Evolutionary conservation across 2,888 invertebrate genomes (phyloP), one percentile per base, ranked within the genome.

Genomic region (Digitonthophagus gazella): DNA sequence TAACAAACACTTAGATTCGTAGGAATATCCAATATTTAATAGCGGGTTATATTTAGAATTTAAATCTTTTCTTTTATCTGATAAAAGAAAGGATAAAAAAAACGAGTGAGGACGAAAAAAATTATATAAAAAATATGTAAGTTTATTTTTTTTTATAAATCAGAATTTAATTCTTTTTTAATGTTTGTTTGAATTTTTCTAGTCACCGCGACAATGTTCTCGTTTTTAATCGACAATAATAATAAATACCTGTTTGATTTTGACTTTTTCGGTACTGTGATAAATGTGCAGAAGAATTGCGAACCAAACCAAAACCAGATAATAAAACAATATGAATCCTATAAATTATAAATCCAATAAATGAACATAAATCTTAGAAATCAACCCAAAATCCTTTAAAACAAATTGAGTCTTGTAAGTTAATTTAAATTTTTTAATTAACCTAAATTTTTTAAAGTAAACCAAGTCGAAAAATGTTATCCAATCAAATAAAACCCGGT

Each of bases 231-330:
- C 75, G 77, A 78, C 77, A 78, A 78, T 78, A 78, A 78, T 61
- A 61, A 16, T 19, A 16, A 61, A 54, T 54, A 54, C 68, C 71
- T 68, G 71, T 71, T 71, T 75, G 71, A 73, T 74, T 75, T 72
- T 72, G 63, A 63, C 67, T 71, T 72, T n/a, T 76, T 77, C 72
- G 74, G 75, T 77, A 77, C 77, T 78, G 78, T 78, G 78, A 77
- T 78, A 77, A 71, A 74, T 72, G 73, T 74, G 72, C 72, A 74
- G 72, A 75, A 74, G 74, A 70, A 68, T 67, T 70, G 70, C 55
- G 65, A 65, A 67, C 19, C 55, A 65, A 67, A 57, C 54, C 54
- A 54, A 67, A 8, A 44, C n/a, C n/a, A n/a, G n/a, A n/a, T n/a
- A n/a, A n/a, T n/a, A n/a, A n/a, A n/a, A n/a, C n/a, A n/a, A n/a